Base-by-base conservation (phyloP, 2,797 vertebrate species). In the Dryobates pubescens region DNA sequence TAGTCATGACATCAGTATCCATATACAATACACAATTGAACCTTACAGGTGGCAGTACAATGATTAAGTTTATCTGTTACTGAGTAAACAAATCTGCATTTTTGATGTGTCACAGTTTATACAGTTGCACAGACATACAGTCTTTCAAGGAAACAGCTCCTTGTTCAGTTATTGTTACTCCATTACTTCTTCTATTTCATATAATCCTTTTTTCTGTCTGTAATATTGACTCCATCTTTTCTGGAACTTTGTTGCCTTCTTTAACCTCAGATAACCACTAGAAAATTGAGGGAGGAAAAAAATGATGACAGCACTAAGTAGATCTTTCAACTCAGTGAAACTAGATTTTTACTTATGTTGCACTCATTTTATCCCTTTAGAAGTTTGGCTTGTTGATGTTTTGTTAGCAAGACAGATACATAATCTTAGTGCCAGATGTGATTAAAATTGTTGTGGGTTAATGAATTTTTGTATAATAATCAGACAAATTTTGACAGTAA, bases 401-500 rank as follows among this genome's bases (percentile, higher is more conserved):
- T 57, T 76, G 30, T 75, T 90, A 83, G 57, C 16, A 93, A 90
- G 63, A 84, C 10, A 68, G 61, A 68, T 57, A 53, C 4, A 93
- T 82, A 89, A 87, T 61, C 94, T 93, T 75, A 84, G 3, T 82
- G 41, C 17, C 62, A 59, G 23, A 56, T 65, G 15, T 79, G 51
- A 91, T 94, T 90, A 85, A 49, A 93, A 54, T 86, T 82, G 13
- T n/a, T 54, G 7, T 81, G 22, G 22, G 9, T 70, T 82, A 89
- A 78, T 93, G 43, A 93, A 53, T 92, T 73, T 2, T 78, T 12
- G 3, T 65, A 64, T 49, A 75, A 13, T 68, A 61, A 69, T 94
- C 90, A 91, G n/a, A 86, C 67, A 86, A 82, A 80, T 72, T 75
- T 76, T 92, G 54, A 83, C 69, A 59, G 78, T 29, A 15, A 92